Base-by-base conservation (phyloP, 2,113 vertebrate genomes). In the Hydrolagus affinis region DNA sequence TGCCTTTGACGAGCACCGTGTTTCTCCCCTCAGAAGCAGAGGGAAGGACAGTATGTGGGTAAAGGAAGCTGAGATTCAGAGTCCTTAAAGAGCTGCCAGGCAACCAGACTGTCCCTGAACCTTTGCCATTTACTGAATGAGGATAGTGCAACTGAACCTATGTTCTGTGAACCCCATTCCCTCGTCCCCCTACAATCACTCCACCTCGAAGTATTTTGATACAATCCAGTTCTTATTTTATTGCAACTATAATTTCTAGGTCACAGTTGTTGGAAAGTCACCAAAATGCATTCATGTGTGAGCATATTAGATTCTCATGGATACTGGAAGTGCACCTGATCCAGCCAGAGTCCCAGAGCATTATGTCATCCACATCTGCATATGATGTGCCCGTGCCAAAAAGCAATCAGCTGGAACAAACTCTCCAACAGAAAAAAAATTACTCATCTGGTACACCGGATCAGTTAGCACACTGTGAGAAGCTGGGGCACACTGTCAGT, bases 281-380 rank as follows among this genome's bases (percentile, higher is more conserved):
- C 78, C 78, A 83, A 83, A 62, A 68, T 68, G 78, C 32, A 30
- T 83, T 83, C 78, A 83, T 83, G 78, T 83, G 78, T 17, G 15
- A 83, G 64, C 60, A 66, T 60, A 83, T 83, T 83, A 66, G 78
- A 83, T 83, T 83, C 78, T 83, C 78, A 83, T 68, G 78, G 78
- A 83, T 83, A 66, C 62, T 83, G 78, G 78, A 83, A 66, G 78
- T 83, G 78, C 78, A 83, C 78, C 78, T 83, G 78, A 83, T 83
- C 25, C 78, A 83, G 60, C 60, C 62, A 83, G 78, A 83, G 60
- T 66, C 25, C 66, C 62, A 32, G 78, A 83, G 66, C 78, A 83
- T 83, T 83, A 83, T 83, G 78, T 83, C 78, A 83, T 83, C 60
- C 62, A 83, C 78, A 83, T 83, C 78, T 83, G 78, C 78, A 25